phyloP scores from a whole-genome alignment of 2,113 vertebrate genomes.

The Chelonoidis abingdonii region DNA sequence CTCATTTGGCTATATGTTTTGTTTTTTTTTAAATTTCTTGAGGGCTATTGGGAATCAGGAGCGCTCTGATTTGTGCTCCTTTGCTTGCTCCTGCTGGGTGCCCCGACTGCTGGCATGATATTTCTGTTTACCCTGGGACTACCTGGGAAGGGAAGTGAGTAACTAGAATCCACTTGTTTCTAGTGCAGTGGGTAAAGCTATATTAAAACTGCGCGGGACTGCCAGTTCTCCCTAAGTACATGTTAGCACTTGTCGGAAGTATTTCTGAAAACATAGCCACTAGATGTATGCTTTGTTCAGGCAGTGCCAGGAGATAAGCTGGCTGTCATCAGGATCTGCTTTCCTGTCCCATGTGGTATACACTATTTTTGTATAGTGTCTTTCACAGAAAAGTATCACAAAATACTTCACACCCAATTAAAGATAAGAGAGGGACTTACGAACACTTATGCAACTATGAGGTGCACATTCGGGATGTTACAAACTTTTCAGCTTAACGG shows the following conservation, averaged over 20 bases:
- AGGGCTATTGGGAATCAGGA: rapidly evolving
- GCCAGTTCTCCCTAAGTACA: neutral
- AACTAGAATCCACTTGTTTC: neutral
- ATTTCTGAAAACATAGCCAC: slow-evolving; percentile 2
- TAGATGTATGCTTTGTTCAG: slow-evolving; percentile 22
- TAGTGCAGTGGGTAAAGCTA: neutral
- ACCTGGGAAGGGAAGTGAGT: neutral
- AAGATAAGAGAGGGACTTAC: slow-evolving; percentile 35
- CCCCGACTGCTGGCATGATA: neutral
- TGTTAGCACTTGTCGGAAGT: neutral
- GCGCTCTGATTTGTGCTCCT: neutral
- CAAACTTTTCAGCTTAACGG: slow-evolving; percentile 17
- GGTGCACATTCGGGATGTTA: slow-evolving; percentile 4
- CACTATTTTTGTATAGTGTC: neutral
- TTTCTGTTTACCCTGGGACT: neutral
- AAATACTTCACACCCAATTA: slow-evolving; percentile 43
- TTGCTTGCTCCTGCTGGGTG: neutral
- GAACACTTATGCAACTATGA: neutral
- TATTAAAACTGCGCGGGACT: rapidly evolving
- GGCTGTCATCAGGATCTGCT: slow-evolving; percentile 21
- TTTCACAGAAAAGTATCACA: slow-evolving; percentile 10
- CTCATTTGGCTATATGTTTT: neutral
- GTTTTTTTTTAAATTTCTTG: neutral
- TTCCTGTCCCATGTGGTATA: neutral
- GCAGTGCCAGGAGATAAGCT: slow-evolving; percentile 58